These are phyloP conservation scores for Actinia tenebrosa DNA, from an alignment of 64 coral and sea anemone species.

Conservation along the genomic window DNA sequence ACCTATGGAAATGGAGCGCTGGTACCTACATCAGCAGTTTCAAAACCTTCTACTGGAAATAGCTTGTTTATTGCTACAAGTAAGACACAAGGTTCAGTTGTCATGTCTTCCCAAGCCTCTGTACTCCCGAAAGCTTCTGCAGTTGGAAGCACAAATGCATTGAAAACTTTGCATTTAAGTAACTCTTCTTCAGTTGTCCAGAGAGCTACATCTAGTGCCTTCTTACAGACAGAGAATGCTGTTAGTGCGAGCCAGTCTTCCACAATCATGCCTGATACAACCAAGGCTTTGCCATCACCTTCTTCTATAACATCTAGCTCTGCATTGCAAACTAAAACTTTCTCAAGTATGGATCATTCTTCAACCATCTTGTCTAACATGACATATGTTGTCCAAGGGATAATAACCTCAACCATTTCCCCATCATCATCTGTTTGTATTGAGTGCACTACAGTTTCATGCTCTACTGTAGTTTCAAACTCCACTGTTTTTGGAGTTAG, in stretches of 20 bases:
- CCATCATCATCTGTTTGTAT: background rate
- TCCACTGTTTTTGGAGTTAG: background rate
- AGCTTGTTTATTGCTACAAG: background rate
- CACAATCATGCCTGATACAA: background rate
- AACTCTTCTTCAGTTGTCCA: background rate
- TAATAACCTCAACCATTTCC: background rate
- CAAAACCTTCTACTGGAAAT: background rate
- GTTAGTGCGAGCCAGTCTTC: background rate
- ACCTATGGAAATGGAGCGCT: background rate
- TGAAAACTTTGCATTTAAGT: background rate
- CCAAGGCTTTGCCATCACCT: background rate
- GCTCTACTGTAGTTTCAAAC: background rate
- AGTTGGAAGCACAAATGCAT: background rate
- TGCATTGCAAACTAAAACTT: background rate
- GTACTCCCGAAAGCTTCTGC: too few species aligned
- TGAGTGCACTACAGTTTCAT: background rate
- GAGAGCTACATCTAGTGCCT: background rate
- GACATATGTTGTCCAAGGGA: background rate
- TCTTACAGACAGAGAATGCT: background rate
- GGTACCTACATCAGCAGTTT: background rate
- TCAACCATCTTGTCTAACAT: background rate
- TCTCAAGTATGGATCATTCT: background rate
- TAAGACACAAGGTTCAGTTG: background rate
- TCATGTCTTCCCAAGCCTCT: background rate
- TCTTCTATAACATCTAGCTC: background rate